phyloP scores from a whole-genome alignment of 2,888 invertebrate genomes.

The Ennomos erosarius region DNA sequence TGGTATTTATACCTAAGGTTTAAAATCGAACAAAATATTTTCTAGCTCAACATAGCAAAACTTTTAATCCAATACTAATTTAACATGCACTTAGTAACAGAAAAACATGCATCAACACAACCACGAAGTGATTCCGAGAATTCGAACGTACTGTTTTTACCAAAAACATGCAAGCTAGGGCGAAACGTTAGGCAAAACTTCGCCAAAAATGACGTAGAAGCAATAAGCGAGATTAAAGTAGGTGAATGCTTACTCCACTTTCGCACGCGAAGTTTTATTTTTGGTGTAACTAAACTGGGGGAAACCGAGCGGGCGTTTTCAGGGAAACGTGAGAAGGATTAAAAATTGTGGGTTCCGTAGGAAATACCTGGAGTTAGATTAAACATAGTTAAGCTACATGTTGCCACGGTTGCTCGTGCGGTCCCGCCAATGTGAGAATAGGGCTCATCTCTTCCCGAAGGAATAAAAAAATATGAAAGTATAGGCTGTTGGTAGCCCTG shows the following conservation, averaged over 20 bases:
- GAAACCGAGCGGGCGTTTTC: slow-evolving; percentile 16
- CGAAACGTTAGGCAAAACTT: slow-evolving; percentile 29
- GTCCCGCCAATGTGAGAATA: too few relatives aligned
- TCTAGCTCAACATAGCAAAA: too few relatives aligned
- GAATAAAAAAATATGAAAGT: too few relatives aligned
- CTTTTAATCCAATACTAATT: too few relatives aligned
- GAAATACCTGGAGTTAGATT: not conserved
- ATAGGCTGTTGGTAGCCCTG: too few relatives aligned
- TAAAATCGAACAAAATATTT: too few relatives aligned
- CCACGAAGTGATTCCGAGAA: slow-evolving; percentile 4
- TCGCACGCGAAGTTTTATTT: slow-evolving; percentile 44
- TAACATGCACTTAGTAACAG: slow-evolving; percentile 1
- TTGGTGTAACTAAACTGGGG: slow-evolving; percentile 24
- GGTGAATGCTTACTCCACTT: slow-evolving; percentile 47
- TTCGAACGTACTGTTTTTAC: slow-evolving; percentile 1
- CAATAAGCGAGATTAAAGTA: slow-evolving; percentile 36
- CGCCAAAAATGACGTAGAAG: slow-evolving; percentile 20
- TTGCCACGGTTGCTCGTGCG: too few relatives aligned
- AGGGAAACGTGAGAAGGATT: slow-evolving; percentile 13
- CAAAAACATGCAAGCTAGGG: slow-evolving; percentile 26
- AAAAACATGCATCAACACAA: not conserved
- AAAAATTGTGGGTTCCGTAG: slow-evolving; percentile 28
- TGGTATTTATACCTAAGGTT: too few relatives aligned
- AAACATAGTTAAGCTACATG: too few relatives aligned
- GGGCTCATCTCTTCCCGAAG: too few relatives aligned